Percentiles rank a stretch among this genome's conserved stretches.
Evolutionary conservation across 2,797 vertebrate species (phyloP).

Genomic region (Schizopygopsis malacanthus): DNA sequence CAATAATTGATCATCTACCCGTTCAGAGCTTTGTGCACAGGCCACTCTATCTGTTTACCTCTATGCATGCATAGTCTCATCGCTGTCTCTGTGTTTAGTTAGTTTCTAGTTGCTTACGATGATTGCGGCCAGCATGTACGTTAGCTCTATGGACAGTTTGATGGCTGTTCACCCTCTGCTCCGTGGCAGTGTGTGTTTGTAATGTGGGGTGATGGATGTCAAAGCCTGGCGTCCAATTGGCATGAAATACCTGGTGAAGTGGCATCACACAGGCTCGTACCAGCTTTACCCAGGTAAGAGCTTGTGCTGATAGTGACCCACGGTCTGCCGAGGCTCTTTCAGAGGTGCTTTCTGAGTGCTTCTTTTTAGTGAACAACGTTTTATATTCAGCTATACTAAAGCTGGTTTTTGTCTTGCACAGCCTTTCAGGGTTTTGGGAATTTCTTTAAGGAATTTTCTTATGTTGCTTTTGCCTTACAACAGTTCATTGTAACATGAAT

Average conservation of each 20-base stretch:
- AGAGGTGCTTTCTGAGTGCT: neutral
- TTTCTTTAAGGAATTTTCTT: neutral
- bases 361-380: neutral
- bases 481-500: neutral
- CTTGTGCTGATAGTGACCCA: neutral
- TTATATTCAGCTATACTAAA: neutral
- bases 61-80: conserved; percentile 44
- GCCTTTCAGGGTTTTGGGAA: neutral
- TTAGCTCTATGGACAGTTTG: conserved; percentile 6
- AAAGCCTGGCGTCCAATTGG: conserved; percentile 88
- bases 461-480: neutral
- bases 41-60: conserved; percentile 76
- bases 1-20: conserved; percentile 87
- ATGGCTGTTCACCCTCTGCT: conserved; percentile 29
- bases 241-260: conserved; percentile 89
- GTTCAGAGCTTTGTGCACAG: conserved; percentile 73
- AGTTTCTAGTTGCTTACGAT: neutral
- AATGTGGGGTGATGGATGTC: conserved; percentile 87
- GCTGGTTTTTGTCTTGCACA: neutral
- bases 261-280: conserved; percentile 94
- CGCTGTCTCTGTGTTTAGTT: conserved; percentile 34
- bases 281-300: conserved; percentile 93
- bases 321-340: neutral
- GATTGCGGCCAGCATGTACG: neutral
- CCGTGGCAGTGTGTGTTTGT: conserved; percentile 45